Percentiles rank a stretch among this genome's conserved stretches.
These are phyloP conservation scores for Labeo catla DNA, from an alignment of 2,113 vertebrate genomes.

Conservation along the genomic window DNA sequence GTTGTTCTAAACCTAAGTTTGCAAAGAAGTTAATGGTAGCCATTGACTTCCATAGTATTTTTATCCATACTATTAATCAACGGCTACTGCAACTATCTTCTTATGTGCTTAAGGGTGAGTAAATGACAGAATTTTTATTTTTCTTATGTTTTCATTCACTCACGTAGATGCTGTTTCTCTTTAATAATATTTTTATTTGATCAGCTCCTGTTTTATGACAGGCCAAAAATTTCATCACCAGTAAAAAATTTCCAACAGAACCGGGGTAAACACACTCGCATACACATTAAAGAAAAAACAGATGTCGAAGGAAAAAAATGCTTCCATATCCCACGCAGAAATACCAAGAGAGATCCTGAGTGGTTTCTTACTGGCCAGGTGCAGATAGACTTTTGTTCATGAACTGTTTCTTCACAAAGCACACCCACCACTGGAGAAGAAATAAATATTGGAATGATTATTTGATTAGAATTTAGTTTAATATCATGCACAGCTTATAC, in stretches of 20 bases:
- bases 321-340: constrained; percentile 55
- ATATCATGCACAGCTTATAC: neutral
- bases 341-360: constrained; percentile 43
- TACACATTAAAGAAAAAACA: constrained; percentile 45
- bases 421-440: constrained; percentile 93
- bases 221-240: constrained; percentile 35
- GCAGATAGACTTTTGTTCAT: constrained; percentile 99
- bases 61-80: too few species aligned
- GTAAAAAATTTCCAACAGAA: constrained; percentile 69
- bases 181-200: constrained; percentile 53
- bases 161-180: neutral
- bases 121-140: too few species aligned
- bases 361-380: constrained; percentile 85
- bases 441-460: neutral
- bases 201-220: constrained; percentile 28
- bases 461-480: neutral
- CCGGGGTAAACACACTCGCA: constrained; percentile 24
- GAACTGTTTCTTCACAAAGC: constrained; percentile 98
- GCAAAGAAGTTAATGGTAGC: too few species aligned
- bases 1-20: too few species aligned
- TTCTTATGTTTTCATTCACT: too few species aligned
- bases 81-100: too few species aligned
- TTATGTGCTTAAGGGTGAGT: too few species aligned
- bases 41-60: too few species aligned
- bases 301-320: constrained; percentile 32